Conservation (phyloP, 2,888 invertebrate genomes). For the Petrolisthes manimaculis region DNA sequence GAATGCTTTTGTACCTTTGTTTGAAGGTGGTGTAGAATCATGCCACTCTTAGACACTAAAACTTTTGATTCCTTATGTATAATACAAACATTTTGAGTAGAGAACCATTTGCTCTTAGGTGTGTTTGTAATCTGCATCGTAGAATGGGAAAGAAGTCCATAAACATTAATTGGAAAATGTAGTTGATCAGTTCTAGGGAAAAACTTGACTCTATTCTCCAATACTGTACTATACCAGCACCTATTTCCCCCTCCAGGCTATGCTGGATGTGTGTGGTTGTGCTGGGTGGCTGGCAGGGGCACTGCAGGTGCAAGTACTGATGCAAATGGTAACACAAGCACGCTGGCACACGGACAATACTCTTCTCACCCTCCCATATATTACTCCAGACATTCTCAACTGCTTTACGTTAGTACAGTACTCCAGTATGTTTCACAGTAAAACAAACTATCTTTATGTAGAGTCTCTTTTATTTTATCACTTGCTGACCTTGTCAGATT, state of each 20-base stretch:
- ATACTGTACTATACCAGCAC: no score
- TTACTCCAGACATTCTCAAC: constrained; percentile 47
- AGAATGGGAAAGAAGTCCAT: no score
- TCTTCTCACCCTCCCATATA: constrained; percentile 80
- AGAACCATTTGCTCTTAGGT: no score
- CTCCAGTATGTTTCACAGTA: neutral
- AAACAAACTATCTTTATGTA: neutral
- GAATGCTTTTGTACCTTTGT: no score
- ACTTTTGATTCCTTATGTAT: no score
- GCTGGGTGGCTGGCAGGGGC: constrained; percentile 89
- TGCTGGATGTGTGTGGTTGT: constrained; percentile 94
- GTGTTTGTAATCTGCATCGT: no score
- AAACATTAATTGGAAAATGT: no score
- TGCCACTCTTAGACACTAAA: no score
- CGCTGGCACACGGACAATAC: constrained; percentile 83
- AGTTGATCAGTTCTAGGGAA: no score
- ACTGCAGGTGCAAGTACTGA: constrained; percentile 73
- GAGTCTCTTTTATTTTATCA: neutral
- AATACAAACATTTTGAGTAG: no score
- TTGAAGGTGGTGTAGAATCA: no score
- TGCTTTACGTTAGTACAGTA: constrained; percentile 52
- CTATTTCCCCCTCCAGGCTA: constrained; percentile 77
- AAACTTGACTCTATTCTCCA: no score
- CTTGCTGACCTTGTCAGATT: neutral
- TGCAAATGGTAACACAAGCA: constrained; percentile 80